Conservation (phyloP, 2,888 invertebrate species). For the Caradrina kadenii region DNA sequence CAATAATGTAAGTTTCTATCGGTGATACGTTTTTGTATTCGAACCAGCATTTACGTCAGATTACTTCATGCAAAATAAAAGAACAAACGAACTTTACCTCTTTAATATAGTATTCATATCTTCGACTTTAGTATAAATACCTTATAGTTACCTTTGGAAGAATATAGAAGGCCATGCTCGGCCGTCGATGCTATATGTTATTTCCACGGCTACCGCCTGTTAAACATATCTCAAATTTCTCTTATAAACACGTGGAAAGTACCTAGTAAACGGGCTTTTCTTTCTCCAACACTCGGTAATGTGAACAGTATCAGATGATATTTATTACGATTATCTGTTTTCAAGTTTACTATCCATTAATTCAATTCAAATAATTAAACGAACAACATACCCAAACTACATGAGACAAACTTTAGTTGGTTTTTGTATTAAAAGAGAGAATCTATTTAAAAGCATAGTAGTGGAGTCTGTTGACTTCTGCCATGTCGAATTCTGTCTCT, state of each 20-base stretch:
- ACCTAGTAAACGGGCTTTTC: not conserved
- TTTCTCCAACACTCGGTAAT: too few relatives aligned
- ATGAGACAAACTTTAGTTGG: not conserved
- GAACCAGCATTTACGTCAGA: too few relatives aligned
- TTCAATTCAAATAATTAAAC: not conserved
- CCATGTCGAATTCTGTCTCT: conserved; percentile 36
- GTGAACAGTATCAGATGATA: too few relatives aligned
- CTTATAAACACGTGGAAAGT: conserved; percentile 34
- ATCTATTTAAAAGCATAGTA: conserved; percentile 23
- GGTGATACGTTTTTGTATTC: too few relatives aligned
- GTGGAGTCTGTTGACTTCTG: conserved; percentile 41
- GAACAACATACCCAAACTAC: not conserved
- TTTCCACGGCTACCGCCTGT: conserved; percentile 68
- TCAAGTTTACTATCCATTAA: too few relatives aligned
- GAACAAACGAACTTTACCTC: too few relatives aligned
- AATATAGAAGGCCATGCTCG: conserved; percentile 77
- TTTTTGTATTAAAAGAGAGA: conserved; percentile 5
- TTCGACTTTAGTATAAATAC: too few relatives aligned
- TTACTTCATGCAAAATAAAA: too few relatives aligned
- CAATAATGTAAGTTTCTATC: too few relatives aligned
- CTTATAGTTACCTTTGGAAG: conserved; percentile 47
- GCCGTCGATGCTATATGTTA: conserved; percentile 68
- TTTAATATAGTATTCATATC: too few relatives aligned
- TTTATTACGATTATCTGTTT: too few relatives aligned
- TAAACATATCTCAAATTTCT: conserved; percentile 70